A percentile compares a stretch with the other conserved stretches of the same genome.
Evolutionary conservation across 2,113 vertebrate species (phyloP).

Genomic region (Melanotaenia duboulayi): DNA sequence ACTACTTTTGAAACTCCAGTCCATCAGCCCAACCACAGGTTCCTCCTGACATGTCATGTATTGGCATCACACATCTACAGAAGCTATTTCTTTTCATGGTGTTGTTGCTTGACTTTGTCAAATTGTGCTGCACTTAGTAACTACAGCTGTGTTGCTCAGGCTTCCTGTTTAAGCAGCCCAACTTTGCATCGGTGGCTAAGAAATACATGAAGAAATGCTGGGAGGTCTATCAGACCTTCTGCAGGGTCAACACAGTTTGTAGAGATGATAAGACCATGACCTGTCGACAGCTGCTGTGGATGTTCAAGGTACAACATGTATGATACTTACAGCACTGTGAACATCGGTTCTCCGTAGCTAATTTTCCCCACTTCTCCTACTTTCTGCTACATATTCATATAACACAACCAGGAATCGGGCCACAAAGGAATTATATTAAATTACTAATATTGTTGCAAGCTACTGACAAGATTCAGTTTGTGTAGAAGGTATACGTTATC

Average conservation of each 20-base stretch:
- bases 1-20: too few relatives aligned
- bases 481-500: too few relatives aligned
- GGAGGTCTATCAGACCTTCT: constrained; percentile 82
- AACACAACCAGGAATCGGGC: not conserved
- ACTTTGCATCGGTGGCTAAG: constrained; percentile 59
- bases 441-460: not conserved
- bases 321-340: not conserved
- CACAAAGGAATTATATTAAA: not conserved
- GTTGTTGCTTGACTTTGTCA: not conserved
- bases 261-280: constrained; percentile 82
- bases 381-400: not conserved
- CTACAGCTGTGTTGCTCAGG: constrained; percentile 73
- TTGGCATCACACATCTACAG: too few relatives aligned
- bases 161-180: constrained; percentile 79
- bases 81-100: too few relatives aligned
- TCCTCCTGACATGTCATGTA: too few relatives aligned
- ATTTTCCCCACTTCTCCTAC: not conserved
- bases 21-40: too few relatives aligned
- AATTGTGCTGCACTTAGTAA: not conserved
- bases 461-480: not conserved
- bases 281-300: constrained; percentile 88
- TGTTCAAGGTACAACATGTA: constrained; percentile 83
- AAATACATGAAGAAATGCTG: constrained; percentile 82
- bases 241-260: constrained; percentile 21
- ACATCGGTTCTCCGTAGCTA: not conserved